phyloP scores from a whole-genome alignment of 53 echinoderm and acorn worm species.

The Astropecten irregularis region DNA sequence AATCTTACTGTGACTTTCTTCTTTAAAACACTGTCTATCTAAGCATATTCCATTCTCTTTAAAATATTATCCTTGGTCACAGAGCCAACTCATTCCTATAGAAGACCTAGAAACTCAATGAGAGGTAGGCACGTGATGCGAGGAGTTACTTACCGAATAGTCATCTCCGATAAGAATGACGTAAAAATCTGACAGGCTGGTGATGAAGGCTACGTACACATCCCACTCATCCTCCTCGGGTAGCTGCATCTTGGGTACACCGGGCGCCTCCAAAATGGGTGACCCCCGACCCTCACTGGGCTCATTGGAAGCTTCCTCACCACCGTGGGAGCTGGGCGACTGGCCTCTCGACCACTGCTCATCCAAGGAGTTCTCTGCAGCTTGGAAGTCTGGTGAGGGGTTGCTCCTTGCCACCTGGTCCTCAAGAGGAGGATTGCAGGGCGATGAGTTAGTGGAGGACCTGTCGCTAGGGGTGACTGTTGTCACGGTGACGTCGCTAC shows the following conservation, averaged over 20 bases:
- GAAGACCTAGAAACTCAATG: no score
- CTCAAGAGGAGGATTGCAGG: background rate
- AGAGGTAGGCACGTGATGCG: no score
- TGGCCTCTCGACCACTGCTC: no score
- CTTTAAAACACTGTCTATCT: no score
- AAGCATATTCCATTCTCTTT: no score
- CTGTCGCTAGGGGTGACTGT: background rate
- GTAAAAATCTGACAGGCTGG: constrained; percentile 39
- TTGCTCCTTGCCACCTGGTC: no score
- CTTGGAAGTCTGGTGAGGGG: no score
- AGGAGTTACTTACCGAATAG: constrained; percentile 62
- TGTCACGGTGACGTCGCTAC: background rate
- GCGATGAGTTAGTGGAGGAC: background rate
- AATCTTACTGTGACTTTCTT: no score
- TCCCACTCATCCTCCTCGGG: constrained; percentile 57
- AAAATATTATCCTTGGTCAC: no score
- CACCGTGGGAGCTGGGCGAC: background rate
- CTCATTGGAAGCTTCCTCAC: background rate
- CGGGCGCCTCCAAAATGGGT: constrained; percentile 6
- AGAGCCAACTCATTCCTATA: no score
- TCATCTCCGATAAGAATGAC: constrained; percentile 54
- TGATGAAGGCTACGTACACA: constrained; percentile 61
- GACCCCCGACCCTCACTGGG: background rate
- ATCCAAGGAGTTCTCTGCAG: no score
- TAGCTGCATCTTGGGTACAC: constrained; percentile 26